Conservation (phyloP, 2,113 vertebrate species). For the Pagrus major region DNA sequence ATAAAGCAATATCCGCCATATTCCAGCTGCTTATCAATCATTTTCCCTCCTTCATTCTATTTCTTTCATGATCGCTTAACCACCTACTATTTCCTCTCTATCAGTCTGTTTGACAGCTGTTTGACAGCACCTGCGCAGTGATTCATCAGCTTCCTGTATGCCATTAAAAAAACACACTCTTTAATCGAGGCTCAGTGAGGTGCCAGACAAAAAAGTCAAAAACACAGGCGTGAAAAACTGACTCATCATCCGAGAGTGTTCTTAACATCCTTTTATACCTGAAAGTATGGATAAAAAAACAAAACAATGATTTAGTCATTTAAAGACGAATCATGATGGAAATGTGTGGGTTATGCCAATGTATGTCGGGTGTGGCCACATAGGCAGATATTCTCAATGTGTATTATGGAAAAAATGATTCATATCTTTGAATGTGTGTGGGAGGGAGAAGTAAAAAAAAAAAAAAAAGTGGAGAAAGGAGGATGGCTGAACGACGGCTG, state of each 20-base stretch:
- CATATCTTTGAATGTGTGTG: background rate
- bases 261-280: background rate
- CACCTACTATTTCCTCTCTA: background rate
- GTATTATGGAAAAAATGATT: background rate
- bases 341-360: background rate
- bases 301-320: no score
- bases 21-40: background rate
- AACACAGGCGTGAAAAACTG: background rate
- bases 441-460: background rate
- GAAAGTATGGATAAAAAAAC: background rate
- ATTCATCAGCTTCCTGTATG: constrained; percentile 6
- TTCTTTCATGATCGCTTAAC: background rate
- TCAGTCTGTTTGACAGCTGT: background rate
- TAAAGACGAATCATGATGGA: no score
- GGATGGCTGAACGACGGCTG: background rate
- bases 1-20: background rate
- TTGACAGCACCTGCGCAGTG: background rate
- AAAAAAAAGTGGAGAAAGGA: background rate
- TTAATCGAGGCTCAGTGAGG: constrained; percentile 1
- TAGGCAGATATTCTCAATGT: background rate
- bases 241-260: background rate
- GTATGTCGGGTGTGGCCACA: background rate
- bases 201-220: background rate
- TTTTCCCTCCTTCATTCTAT: background rate
- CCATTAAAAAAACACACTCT: constrained; percentile 9